Evolutionary conservation across 2,113 vertebrate genomes (phyloP), one percentile per base, ranked within the genome.

Genomic region (Saguinus imperator): DNA sequence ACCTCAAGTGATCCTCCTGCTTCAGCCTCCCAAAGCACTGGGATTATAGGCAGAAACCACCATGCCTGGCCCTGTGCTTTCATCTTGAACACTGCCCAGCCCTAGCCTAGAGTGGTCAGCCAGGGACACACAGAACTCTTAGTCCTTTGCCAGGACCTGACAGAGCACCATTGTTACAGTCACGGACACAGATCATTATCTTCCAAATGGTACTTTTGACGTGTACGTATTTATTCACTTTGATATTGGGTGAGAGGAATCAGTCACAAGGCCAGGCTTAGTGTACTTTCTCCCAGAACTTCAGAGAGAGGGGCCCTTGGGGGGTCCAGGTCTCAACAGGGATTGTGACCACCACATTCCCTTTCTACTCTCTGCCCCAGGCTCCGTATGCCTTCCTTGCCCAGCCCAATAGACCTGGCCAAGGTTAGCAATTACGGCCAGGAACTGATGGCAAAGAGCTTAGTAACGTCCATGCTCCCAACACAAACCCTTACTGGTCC

Each of bases 101-200:
- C n/a, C 37, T 12, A 11, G 52, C 57, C 76, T 16, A 3, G 89
- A 14, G 0, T 43, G 9, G 84, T 43, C 27, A 12, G 89, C 83
- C 48, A n/a, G 55, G 58, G 83, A 21, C 48, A 58, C 5, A 25
- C 17, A 25, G 85, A 90, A 37, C 84, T 20, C 27, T 93, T 32
- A 2, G 50, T 55, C 76, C 37, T 57, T 45, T 0, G 7, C 76
- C 82, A 89, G 85, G 43, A 52, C 52, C 81, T 10, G 73, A 72
- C 94, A 92, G 23, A 85, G 45, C 70, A 61, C 52, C 86, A 96
- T 73, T 89, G 92, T 95, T 79, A 82, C 17, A 57, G 86, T 73
- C 57, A 57, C 4, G 1, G 87, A 57, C 86, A 16, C 1, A 37
- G 80, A 86, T 89, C 68, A 8, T 81, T 95, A 84, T 83, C n/a